Conservation (phyloP, 2,113 vertebrate species). For the Pterocles burchelli region DNA sequence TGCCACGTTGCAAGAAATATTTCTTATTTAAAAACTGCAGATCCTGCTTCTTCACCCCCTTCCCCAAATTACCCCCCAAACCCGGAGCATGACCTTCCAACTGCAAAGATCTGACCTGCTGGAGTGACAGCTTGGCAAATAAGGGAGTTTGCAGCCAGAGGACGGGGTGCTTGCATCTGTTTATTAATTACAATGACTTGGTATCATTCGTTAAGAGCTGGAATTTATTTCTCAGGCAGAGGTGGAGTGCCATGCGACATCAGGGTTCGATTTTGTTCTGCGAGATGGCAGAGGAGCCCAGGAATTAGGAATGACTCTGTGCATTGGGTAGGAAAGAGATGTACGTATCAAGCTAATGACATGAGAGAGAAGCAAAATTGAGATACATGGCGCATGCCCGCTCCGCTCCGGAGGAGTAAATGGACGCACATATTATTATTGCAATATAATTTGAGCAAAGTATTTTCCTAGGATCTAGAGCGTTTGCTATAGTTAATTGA, state of each 20-base stretch:
- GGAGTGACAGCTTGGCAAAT: background rate
- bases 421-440: background rate
- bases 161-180: accelerated
- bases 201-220: background rate
- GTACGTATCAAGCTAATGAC: background rate
- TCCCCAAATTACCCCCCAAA: background rate
- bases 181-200: background rate
- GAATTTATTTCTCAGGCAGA: background rate
- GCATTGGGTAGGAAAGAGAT: background rate
- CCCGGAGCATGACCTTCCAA: background rate
- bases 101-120: background rate
- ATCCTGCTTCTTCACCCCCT: background rate
- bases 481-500: conserved; percentile 57
- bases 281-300: background rate
- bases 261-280: background rate
- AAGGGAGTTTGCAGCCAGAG: background rate
- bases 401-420: background rate
- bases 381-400: background rate
- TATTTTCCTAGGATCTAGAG: conserved; percentile 48
- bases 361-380: background rate
- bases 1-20: background rate
- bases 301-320: background rate
- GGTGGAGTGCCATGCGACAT: accelerated
- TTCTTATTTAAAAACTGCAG: background rate
- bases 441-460: conserved; percentile 47